phyloP scores from a whole-genome alignment of 2,888 invertebrate genomes.

The Exocentrus adspersus region DNA sequence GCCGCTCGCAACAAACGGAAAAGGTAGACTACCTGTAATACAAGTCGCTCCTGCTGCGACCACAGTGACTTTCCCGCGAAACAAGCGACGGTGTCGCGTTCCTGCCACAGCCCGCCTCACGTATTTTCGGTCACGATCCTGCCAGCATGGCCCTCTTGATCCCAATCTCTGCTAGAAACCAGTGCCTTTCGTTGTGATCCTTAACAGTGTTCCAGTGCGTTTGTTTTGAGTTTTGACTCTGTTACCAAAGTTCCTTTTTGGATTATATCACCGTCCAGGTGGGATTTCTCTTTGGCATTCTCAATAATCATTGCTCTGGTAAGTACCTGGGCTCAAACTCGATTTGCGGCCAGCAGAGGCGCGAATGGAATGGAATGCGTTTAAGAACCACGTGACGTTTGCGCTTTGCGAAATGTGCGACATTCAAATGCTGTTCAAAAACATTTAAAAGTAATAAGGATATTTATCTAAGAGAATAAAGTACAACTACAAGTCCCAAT shows the following conservation, averaged over 20 bases:
- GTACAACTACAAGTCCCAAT: too few relatives aligned
- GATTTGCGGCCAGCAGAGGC: background rate
- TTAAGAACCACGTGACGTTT: background rate
- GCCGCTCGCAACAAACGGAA: constrained; percentile 28
- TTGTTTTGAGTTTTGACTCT: background rate
- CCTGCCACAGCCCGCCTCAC: constrained; percentile 26
- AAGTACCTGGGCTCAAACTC: background rate
- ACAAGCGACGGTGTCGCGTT: constrained; percentile 40
- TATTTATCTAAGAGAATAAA: too few relatives aligned
- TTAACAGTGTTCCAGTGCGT: background rate
- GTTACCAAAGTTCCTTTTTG: background rate
- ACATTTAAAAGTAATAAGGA: too few relatives aligned
- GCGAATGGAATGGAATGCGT: background rate
- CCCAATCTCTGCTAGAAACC: background rate
- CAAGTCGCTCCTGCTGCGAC: constrained; percentile 39
- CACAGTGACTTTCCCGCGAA: constrained; percentile 48
- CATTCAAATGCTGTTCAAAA: too few relatives aligned
- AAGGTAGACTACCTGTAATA: constrained; percentile 50
- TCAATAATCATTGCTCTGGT: background rate
- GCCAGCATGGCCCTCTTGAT: constrained; percentile 16
- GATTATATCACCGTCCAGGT: background rate
- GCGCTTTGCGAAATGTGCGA: background rate
- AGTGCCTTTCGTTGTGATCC: background rate
- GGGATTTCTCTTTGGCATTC: too few relatives aligned
- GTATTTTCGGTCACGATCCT: constrained; percentile 9